Percentiles rank a stretch among this genome's conserved stretches.
Conservation (phyloP, 2,888 invertebrate species). For the Stenodema calcarata region DNA sequence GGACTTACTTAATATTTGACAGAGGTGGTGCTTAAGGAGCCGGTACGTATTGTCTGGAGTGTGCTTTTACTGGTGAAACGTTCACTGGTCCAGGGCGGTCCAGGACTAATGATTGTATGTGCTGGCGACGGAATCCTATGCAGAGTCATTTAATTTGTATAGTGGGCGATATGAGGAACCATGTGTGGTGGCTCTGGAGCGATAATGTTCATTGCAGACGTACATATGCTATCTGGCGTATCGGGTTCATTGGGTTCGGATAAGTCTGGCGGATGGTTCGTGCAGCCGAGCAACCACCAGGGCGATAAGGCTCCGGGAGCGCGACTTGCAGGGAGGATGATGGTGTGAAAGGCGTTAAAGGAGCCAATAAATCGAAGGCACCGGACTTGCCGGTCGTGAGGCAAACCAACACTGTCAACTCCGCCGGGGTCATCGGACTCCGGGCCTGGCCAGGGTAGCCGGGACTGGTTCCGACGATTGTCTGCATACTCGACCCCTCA, state of each 20-base stretch:
- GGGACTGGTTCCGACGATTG: constrained; percentile 45
- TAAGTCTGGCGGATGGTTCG: not conserved
- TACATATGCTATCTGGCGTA: too few relatives aligned
- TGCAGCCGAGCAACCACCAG: not conserved
- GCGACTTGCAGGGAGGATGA: not conserved
- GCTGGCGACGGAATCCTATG: too few relatives aligned
- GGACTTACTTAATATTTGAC: too few relatives aligned
- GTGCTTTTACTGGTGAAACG: too few relatives aligned
- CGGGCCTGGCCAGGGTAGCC: constrained; percentile 6
- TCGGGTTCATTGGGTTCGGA: not conserved
- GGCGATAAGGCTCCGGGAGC: not conserved
- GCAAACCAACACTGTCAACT: constrained; percentile 34
- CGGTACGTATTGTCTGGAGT: too few relatives aligned
- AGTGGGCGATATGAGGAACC: too few relatives aligned
- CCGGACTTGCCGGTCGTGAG: constrained; percentile 16
- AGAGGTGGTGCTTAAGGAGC: too few relatives aligned
- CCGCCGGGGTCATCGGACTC: constrained; percentile 24
- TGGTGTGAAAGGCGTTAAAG: not conserved
- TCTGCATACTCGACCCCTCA: constrained; percentile 35
- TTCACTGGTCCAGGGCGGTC: too few relatives aligned
- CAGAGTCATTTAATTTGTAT: too few relatives aligned
- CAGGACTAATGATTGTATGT: too few relatives aligned
- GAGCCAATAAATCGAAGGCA: constrained; percentile 34
- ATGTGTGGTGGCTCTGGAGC: too few relatives aligned
- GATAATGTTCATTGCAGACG: too few relatives aligned